These are phyloP conservation scores for Periophthalmodon schlosseri DNA, from an alignment of 2,113 vertebrate species.

Conservation along the genomic window DNA sequence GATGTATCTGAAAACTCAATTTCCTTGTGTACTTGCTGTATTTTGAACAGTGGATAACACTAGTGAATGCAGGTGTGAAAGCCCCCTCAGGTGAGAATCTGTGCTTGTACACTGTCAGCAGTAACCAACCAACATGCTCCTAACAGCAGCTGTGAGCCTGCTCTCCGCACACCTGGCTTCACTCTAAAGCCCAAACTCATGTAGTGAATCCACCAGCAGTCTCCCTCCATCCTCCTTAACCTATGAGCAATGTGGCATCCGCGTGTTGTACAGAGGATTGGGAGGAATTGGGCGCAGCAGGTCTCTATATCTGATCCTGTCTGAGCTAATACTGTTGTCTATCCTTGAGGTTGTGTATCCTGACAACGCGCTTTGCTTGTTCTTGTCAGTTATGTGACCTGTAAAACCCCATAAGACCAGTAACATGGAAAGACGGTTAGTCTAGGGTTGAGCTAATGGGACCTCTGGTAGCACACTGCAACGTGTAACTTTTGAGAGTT, in stretches of 20 bases:
- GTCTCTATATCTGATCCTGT: slow-evolving; percentile 34
- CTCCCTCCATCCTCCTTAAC: slow-evolving; percentile 18
- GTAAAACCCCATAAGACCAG: slow-evolving; percentile 21
- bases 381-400: slow-evolving; percentile 10
- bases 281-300: slow-evolving; percentile 21
- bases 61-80: slow-evolving; percentile 11
- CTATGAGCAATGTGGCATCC: slow-evolving; percentile 27
- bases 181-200: slow-evolving; percentile 16
- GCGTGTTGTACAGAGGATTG: slow-evolving; percentile 25
- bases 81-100: neutral
- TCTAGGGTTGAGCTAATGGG: slow-evolving; percentile 44
- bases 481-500: slow-evolving; percentile 13
- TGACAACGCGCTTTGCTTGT: slow-evolving; percentile 25
- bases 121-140: slow-evolving; percentile 20
- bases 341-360: slow-evolving; percentile 17
- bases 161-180: slow-evolving; percentile 27
- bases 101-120: slow-evolving; percentile 40
- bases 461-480: slow-evolving; percentile 8
- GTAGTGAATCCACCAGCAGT: neutral
- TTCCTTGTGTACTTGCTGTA: neutral
- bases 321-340: neutral
- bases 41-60: neutral
- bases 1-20: neutral
- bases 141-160: slow-evolving; percentile 33
- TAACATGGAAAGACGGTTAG: slow-evolving; percentile 31